Percentiles rank a stretch among this genome's conserved stretches.
These are phyloP conservation scores for Chrysoperla carnea DNA, from an alignment of 1,140 invertebrate species.

Conservation along the genomic window DNA sequence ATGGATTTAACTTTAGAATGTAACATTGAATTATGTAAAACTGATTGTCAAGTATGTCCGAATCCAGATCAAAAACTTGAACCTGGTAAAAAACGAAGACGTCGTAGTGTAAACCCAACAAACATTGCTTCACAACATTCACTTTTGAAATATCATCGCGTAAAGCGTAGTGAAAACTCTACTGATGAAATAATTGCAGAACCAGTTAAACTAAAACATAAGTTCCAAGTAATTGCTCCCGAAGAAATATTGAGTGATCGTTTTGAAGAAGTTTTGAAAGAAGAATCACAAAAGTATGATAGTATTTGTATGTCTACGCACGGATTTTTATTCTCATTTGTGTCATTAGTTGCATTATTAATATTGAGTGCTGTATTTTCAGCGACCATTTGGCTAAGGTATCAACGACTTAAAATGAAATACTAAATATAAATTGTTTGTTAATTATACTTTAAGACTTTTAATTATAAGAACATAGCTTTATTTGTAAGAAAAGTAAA, in stretches of 20 bases:
- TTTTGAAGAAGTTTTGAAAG: conserved; percentile 11
- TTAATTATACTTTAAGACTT: background rate
- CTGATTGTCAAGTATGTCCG: conserved; percentile 54
- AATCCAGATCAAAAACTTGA: conserved; percentile 45
- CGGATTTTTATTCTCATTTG: conserved; percentile 21
- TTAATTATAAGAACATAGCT: background rate
- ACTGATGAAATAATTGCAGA: conserved; percentile 25
- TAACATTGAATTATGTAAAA: conserved; percentile 70
- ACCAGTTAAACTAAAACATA: conserved; percentile 36
- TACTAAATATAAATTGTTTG: background rate
- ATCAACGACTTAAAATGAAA: conserved; percentile 7
- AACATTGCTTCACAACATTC: conserved; percentile 12
- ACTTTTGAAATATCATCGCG: background rate
- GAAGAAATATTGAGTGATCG: conserved; percentile 31
- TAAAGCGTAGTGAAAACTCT: background rate
- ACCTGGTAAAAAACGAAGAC: conserved; percentile 32
- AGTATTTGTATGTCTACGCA: conserved; percentile 25
- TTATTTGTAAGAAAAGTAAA: background rate
- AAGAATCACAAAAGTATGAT: conserved; percentile 10
- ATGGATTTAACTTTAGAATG: conserved; percentile 75
- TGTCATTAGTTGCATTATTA: conserved; percentile 22
- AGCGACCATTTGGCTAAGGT: conserved; percentile 18
- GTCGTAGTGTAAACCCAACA: conserved; percentile 24
- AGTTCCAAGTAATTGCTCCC: conserved; percentile 43
- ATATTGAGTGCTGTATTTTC: conserved; percentile 20